These are phyloP conservation scores for Alexandromys fortis DNA, from an alignment of 2,113 vertebrate genomes.

Conservation along the genomic window DNA sequence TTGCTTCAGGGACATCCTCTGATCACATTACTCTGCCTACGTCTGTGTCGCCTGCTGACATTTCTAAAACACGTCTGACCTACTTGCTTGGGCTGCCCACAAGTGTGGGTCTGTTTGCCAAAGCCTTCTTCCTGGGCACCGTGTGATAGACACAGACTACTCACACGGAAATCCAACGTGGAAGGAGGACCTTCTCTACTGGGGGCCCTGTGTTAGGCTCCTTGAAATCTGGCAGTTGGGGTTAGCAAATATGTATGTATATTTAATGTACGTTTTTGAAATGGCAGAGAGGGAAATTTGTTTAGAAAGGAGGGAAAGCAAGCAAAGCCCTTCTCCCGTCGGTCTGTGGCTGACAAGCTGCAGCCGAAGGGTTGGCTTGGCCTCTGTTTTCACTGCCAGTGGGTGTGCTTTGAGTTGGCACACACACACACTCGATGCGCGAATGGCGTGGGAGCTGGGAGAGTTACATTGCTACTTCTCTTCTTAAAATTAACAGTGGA, in stretches of 20 bases:
- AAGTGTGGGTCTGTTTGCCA: background rate
- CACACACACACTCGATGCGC: slow-evolving; percentile 68
- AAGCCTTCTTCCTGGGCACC: background rate
- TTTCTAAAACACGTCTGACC: background rate
- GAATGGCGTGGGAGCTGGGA: slow-evolving; percentile 79
- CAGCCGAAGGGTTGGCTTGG: slow-evolving; percentile 66
- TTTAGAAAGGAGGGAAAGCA: slow-evolving; percentile 61
- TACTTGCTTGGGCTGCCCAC: background rate
- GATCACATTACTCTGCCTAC: background rate
- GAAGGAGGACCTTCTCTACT: background rate
- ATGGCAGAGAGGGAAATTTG: slow-evolving; percentile 21
- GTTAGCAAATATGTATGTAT: background rate
- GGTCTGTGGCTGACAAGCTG: slow-evolving; percentile 60
- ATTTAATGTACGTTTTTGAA: slow-evolving; percentile 7
- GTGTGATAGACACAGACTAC: background rate
- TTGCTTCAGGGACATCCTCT: background rate
- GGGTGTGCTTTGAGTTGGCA: slow-evolving; percentile 81
- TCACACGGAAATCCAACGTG: background rate
- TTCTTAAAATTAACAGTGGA: slow-evolving; percentile 80
- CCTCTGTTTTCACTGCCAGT: slow-evolving; percentile 83
- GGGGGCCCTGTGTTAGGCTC: background rate
- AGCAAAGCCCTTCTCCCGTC: slow-evolving; percentile 44
- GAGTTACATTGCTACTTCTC: slow-evolving; percentile 78
- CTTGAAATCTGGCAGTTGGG: background rate
- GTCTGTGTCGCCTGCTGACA: background rate